A percentile compares a stretch with the other conserved stretches of the same genome.
phyloP scores from a whole-genome alignment of 23 tunicate genomes.

The Styela plicata region DNA sequence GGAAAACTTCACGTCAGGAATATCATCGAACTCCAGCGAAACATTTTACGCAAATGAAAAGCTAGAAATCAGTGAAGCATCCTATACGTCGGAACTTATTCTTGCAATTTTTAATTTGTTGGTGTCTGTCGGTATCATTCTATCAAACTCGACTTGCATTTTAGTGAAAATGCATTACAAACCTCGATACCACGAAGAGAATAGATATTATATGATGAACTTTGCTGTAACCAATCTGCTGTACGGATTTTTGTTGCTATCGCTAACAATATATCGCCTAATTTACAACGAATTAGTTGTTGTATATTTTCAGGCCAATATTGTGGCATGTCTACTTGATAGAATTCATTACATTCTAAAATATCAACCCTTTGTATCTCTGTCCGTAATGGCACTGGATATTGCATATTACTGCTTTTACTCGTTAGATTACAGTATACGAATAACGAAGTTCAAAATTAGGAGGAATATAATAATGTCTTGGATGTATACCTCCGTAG shows the following conservation, averaged over 20 bases:
- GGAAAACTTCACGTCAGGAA: too few species aligned
- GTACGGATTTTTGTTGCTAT: constrained; percentile 23
- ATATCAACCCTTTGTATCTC: constrained; percentile 60
- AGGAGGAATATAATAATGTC: background rate
- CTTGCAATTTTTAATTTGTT: too few species aligned
- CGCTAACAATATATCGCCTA: background rate
- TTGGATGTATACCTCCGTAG: background rate
- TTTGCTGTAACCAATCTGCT: constrained; percentile 60
- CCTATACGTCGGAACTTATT: too few species aligned
- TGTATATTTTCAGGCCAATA: background rate
- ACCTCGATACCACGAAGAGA: constrained; percentile 48
- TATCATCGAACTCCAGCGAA: too few species aligned
- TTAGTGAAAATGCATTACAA: constrained; percentile 6
- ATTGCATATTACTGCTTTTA: constrained; percentile 72
- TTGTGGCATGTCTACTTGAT: background rate
- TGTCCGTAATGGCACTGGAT: constrained; percentile 59
- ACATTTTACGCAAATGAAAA: too few species aligned
- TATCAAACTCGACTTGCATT: background rate
- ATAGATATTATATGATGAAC: constrained; percentile 45
- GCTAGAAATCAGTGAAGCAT: too few species aligned
- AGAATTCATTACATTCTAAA: background rate
- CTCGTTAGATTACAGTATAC: constrained; percentile 61
- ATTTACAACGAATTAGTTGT: background rate
- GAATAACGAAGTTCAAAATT: constrained; percentile 31
- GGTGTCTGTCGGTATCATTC: background rate